Conservation (phyloP, 2,888 invertebrate species). For the Drosophila greeni region DNA sequence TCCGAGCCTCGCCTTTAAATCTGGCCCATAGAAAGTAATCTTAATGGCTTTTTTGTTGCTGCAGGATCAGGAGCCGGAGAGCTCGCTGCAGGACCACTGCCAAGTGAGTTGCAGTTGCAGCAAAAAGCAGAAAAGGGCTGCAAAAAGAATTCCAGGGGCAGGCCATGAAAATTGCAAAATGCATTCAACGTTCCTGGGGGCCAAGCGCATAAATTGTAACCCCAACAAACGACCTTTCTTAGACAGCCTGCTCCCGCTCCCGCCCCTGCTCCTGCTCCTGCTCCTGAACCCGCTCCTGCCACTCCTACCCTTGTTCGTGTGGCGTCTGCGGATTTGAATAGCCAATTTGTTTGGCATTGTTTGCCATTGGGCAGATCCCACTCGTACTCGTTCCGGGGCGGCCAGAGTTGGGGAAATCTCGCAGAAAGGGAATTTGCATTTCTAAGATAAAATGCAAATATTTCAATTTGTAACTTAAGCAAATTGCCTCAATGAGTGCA, state of each 20-base stretch:
- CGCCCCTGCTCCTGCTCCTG: not conserved
- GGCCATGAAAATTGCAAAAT: conserved; percentile 74
- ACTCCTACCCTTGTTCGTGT: conserved; percentile 10
- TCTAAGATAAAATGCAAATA: conserved; percentile 77
- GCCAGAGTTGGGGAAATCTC: conserved; percentile 1
- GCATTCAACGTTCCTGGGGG: conserved; percentile 63
- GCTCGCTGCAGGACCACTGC: conserved; percentile 23
- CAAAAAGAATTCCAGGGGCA: conserved; percentile 29
- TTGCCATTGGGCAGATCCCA: conserved; percentile 60
- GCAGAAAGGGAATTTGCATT: conserved; percentile 63
- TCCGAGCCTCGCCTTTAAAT: conserved; percentile 50
- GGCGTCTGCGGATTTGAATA: conserved; percentile 73
- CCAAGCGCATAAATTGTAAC: conserved; percentile 68
- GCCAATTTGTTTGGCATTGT: conserved; percentile 75
- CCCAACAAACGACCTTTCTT: conserved; percentile 36
- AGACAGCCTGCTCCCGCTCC: conserved; percentile 11
- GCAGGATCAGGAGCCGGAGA: conserved; percentile 29
- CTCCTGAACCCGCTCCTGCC: not conserved
- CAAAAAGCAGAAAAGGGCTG: conserved; percentile 31
- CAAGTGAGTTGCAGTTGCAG: conserved; percentile 35
- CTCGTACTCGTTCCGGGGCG: conserved; percentile 31
- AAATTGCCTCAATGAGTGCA: conserved; percentile 76
- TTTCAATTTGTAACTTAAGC: conserved; percentile 77
- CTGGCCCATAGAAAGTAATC: conserved; percentile 70
- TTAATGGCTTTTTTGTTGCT: conserved; percentile 70